Base-by-base conservation (phyloP, 2,113 vertebrate species). In the Nestor notabilis region DNA sequence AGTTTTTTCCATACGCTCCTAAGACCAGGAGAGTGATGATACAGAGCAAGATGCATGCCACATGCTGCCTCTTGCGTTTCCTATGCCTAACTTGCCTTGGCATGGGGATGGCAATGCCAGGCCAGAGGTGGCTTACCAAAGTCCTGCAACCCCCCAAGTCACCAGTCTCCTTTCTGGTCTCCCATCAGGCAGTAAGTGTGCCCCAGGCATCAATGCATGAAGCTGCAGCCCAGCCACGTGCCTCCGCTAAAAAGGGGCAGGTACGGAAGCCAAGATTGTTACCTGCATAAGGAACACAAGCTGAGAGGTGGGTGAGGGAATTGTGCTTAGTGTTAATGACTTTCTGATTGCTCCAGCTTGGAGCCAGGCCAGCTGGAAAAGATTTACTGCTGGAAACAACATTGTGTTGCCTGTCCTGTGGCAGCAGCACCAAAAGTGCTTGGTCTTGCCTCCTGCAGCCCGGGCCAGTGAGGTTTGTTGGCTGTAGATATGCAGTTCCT, bases 31-130 rank as follows among this genome's bases (percentile, higher is more conserved):
- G 24, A 72, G 23, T 0, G 1, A 28, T 29, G 11, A 24, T 50
- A n/a, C 11, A 60, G 47, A 69, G 12, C 23, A 52, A 52, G 18
- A 49, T 20, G 10, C 0, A 0, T 0, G 2, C 23, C 7, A 13
- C 0, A 1, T 85, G 27, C 37, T 69, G 39, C 23, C 75, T 15
- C 15, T 79, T 33, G 52, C 29, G 61, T 80, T 87, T 69, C 2
- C 13, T 24, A 3, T 52, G 4, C 74, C 64, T 68, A 14, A 44
- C 27, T 71, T 33, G 20, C 8, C 10, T 53, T 47, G 49, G 4
- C 3, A 19, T 44, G 41, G 39, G 19, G 24, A 14, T 0, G 0
- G 39, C 44, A 68, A 35, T 16, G 24, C 44, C 14, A 65, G 35
- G 63, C 3, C 49, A 37, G 43, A 68, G 29, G 31, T 80, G 29